Evolutionary conservation across 2,888 invertebrate species (phyloP), one percentile per base, ranked within the genome.

Genomic region (Empis stercorea): DNA sequence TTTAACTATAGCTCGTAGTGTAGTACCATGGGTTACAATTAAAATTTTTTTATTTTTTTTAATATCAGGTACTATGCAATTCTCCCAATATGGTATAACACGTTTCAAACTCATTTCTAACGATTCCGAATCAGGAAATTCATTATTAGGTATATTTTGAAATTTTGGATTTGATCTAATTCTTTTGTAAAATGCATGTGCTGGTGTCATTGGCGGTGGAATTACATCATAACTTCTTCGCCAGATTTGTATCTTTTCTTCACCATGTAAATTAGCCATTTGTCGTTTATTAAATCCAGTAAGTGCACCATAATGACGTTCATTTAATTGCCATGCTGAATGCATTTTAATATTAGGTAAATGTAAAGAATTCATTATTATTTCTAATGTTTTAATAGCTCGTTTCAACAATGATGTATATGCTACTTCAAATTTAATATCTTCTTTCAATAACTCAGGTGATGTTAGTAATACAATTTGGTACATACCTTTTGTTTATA

Each of bases 21-120:
- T 87, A 66, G 89, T 89, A 42, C 89, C 89, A 61, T 91, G 91
- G 20, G 88, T 87, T 30, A 85, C 87, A 60, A 91, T 83, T 44
- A 91, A 75, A 45, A 91, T 79, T 27, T 71, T 78, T 61, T 85
- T 84, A 44, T 87, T 87, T 50, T 74, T 81, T 58, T 81, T 83
- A 49, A 88, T 76, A 51, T 57, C 52, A 2, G 51, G 48, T 59
- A 91, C 78, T 68, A 96, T 80, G 39, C 80, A 76, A 61, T 86
- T 72, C 64, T 89, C 85, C 84, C 92, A 94, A 61, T 84, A 89
- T 0, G 93, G 93, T 55, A 87, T 69, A 3, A 87, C 86, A 43
- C 91, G 76, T 51, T 80, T 79, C 64, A 87, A 85, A 3, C 87
- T 87, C 44, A 87, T 72, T 61, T 87, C 84, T 47, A 91, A 70